Conservation (phyloP, 35 echinoderm and acorn worm genomes). For the Ophiothrix spiculata region DNA sequence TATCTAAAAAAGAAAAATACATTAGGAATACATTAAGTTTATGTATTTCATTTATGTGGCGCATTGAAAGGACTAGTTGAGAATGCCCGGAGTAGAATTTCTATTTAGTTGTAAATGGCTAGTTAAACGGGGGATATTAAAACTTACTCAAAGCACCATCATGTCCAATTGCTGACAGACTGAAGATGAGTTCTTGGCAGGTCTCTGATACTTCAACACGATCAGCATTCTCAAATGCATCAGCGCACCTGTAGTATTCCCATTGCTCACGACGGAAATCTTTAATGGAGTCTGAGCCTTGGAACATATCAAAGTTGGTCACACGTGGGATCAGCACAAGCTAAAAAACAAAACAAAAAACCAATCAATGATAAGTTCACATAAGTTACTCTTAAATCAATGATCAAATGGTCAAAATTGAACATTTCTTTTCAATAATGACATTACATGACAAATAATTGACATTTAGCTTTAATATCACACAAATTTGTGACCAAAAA, state of each 20-base stretch:
- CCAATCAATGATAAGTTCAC: not conserved
- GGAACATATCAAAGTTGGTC: slow-evolving; percentile 60
- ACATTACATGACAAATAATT: no score
- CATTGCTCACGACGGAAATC: slow-evolving; percentile 73
- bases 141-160: slow-evolving; percentile 89
- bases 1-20: no score
- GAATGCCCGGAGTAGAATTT: no score
- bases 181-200: slow-evolving; percentile 90
- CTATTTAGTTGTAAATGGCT: no score
- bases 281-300: slow-evolving; percentile 42
- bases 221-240: slow-evolving; percentile 56
- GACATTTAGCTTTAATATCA: not conserved
- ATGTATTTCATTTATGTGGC: no score
- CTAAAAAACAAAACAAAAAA: slow-evolving; percentile 28
- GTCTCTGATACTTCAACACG: slow-evolving; percentile 35
- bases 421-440: no score
- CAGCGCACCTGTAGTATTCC: slow-evolving; percentile 80
- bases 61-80: no score
- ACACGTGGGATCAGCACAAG: slow-evolving; percentile 57
- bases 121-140: no score
- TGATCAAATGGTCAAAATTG: no score
- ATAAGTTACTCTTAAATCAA: no score
- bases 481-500: no score
- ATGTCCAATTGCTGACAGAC: slow-evolving; percentile 73
- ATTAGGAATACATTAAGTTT: no score